phyloP scores from a whole-genome alignment of 2,113 vertebrate species.

The Sclerurus mexicanus region DNA sequence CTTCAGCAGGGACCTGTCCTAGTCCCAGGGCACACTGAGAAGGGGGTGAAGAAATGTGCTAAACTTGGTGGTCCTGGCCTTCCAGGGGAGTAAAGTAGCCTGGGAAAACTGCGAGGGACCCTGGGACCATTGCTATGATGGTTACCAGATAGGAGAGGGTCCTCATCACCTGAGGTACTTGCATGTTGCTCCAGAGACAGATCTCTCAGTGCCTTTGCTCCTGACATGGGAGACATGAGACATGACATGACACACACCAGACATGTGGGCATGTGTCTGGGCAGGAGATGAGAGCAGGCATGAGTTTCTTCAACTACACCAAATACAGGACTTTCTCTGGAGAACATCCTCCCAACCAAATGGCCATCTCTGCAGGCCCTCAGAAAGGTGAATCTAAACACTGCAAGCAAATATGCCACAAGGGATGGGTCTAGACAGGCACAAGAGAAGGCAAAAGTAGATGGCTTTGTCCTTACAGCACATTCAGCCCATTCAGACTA shows the following conservation, averaged over 20 bases:
- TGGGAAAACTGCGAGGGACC: background rate
- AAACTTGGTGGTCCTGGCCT: background rate
- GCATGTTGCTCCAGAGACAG: background rate
- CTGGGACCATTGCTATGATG: background rate
- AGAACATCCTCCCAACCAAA: background rate
- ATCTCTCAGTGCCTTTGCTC: background rate
- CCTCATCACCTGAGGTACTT: background rate
- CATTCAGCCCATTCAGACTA: background rate
- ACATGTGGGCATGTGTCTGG: background rate
- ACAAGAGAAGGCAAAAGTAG: background rate
- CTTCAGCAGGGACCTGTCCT: background rate
- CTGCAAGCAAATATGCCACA: background rate
- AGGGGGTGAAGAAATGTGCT: background rate
- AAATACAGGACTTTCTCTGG: background rate
- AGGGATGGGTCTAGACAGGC: background rate
- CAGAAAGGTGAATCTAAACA: background rate
- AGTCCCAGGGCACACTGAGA: background rate
- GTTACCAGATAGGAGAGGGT: background rate
- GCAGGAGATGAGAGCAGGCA: background rate
- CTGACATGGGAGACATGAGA: background rate
- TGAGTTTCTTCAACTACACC: background rate
- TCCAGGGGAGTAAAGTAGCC: background rate
- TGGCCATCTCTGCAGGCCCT: background rate
- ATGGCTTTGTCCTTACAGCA: background rate
- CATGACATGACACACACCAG: background rate